Conservation (phyloP, 2,113 vertebrate species). For the Spilogale gracilis region DNA sequence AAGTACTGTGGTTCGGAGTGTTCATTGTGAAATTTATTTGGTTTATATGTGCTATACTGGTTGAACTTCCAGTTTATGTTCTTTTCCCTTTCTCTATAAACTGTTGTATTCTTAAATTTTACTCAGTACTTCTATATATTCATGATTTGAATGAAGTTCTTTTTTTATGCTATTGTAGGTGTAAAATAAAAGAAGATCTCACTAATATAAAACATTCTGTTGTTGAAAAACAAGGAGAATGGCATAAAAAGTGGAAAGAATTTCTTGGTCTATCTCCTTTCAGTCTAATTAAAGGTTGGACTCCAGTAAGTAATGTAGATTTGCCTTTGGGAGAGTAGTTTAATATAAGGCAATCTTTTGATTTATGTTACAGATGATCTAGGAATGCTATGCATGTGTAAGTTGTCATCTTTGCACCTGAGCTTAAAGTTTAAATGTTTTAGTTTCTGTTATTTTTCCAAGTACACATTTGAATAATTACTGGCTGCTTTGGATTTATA, state of each 20-base stretch:
- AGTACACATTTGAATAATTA: conserved; percentile 32
- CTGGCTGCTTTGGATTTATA: neutral
- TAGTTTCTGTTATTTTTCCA: conserved; percentile 52
- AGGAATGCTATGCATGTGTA: neutral
- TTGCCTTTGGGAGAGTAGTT: conserved; percentile 17
- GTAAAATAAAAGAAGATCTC: conserved; percentile 84
- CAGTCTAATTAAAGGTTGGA: conserved; percentile 80
- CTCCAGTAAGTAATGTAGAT: conserved; percentile 89
- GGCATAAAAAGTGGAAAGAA: conserved; percentile 91
- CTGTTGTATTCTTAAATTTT: conserved; percentile 40
- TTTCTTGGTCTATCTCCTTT: conserved; percentile 86
- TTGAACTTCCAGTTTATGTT: conserved; percentile 46
- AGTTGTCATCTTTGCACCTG: conserved; percentile 51
- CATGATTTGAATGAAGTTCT: conserved; percentile 59
- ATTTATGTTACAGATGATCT: conserved; percentile 39
- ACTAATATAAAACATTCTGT: conserved; percentile 79
- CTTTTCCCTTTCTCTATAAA: neutral
- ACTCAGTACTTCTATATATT: conserved; percentile 23
- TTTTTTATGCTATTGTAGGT: conserved; percentile 84
- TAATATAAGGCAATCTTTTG: neutral
- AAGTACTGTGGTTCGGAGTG: neutral
- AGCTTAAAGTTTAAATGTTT: conserved; percentile 29
- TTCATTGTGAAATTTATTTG: conserved; percentile 31
- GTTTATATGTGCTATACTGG: neutral
- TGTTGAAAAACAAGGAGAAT: conserved; percentile 85